A percentile compares a stretch with the other conserved stretches of the same genome.
Conservation (phyloP, 2,113 vertebrate species). For the Eleginops maclovinus region DNA sequence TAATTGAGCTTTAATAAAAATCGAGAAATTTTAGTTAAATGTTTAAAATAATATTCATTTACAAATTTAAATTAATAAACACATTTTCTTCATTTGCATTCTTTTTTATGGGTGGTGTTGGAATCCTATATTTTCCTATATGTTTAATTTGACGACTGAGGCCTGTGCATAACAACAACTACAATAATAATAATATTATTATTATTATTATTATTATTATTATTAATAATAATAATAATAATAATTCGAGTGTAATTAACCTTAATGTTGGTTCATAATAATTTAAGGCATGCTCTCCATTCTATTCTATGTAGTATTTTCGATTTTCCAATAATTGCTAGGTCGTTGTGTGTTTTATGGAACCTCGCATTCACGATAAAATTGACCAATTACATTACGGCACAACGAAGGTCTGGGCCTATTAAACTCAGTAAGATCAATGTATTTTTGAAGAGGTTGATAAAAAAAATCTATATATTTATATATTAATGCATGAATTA, state of each 20-base stretch:
- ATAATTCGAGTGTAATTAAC: neutral
- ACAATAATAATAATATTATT: constrained; percentile 19
- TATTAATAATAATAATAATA: constrained; percentile 28
- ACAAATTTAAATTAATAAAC: neutral
- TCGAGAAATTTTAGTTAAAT: neutral
- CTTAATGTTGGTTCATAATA: constrained; percentile 18
- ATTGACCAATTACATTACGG: constrained; percentile 33
- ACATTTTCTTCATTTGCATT: neutral
- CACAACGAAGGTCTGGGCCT: constrained; percentile 28
- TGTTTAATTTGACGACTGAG: neutral
- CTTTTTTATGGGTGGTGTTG: neutral
- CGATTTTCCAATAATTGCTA: constrained; percentile 23
- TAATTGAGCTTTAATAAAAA: neutral
- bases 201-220: constrained; percentile 21
- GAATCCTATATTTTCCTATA: neutral
- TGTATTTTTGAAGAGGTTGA: neutral
- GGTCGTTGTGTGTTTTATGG: constrained; percentile 41
- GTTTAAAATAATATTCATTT: neutral
- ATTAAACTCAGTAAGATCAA: constrained; percentile 12
- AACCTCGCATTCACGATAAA: constrained; percentile 40
- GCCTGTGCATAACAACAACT: constrained; percentile 1
- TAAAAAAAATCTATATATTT: neutral
- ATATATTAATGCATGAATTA: constrained; percentile 7
- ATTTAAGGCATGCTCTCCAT: neutral
- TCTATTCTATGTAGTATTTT: constrained; percentile 35